Conservation (phyloP, 2,113 vertebrate genomes). For the Pteruthius melanotis region DNA sequence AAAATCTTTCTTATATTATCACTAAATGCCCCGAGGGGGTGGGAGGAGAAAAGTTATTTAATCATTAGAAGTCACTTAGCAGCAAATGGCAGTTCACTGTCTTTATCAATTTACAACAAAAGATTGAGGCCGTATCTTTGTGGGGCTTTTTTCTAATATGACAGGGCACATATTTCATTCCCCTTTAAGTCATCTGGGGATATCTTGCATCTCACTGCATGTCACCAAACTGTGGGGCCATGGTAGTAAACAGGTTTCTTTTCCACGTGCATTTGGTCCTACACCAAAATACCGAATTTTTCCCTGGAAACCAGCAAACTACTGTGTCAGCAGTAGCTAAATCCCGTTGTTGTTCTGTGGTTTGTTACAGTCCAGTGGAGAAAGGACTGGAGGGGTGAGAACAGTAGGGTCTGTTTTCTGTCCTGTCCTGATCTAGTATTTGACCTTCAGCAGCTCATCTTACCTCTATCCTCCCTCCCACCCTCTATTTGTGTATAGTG, state of each 20-base stretch:
- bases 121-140: background rate
- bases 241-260: background rate
- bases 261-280: background rate
- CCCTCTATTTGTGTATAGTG: background rate
- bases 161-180: background rate
- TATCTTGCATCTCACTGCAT: background rate
- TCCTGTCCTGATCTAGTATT: background rate
- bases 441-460: background rate
- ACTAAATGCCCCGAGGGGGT: background rate
- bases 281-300: background rate
- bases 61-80: constrained; percentile 31
- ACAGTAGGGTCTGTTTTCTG: background rate
- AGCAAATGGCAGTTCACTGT: background rate
- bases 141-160: background rate
- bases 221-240: background rate
- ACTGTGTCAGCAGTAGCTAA: background rate
- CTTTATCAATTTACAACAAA: background rate
- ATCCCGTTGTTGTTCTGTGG: background rate
- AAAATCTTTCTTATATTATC: constrained; percentile 48
- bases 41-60: constrained; percentile 2
- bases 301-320: background rate
- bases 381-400: background rate
- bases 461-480: background rate
- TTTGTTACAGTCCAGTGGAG: background rate
- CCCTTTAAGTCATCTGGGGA: background rate